A percentile compares a stretch with the other conserved stretches of the same genome.
These are phyloP conservation scores for Pangasius mekongensis DNA, from an alignment of 2,797 vertebrate genomes.

Conservation along the genomic window DNA sequence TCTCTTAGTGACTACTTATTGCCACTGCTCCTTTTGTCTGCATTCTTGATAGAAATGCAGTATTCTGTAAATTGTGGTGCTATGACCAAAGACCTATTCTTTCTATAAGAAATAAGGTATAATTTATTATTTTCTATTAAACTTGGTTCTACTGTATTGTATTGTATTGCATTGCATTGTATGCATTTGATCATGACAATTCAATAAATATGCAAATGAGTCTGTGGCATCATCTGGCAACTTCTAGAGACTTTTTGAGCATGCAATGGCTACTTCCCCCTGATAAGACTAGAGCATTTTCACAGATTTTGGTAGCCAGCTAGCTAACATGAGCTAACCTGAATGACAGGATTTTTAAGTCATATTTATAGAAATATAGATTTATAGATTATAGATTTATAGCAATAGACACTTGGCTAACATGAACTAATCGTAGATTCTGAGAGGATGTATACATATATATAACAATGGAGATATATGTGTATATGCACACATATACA, in stretches of 20 bases:
- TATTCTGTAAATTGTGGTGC: not conserved
- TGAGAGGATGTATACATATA: not conserved
- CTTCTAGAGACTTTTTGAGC: not conserved
- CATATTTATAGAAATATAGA: not conserved
- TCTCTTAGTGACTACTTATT: too few relatives aligned
- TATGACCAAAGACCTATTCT: not conserved
- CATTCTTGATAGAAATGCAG: not conserved
- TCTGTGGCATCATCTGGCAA: not conserved
- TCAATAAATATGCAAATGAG: not conserved
- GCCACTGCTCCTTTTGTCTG: not conserved
- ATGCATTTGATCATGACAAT: not conserved
- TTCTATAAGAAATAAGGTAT: not conserved
- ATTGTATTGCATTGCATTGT: not conserved
- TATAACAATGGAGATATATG: not conserved
- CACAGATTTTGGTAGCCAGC: not conserved
- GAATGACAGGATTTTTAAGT: not conserved
- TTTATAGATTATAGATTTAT: not conserved
- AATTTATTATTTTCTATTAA: not conserved
- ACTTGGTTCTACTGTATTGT: not conserved
- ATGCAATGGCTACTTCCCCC: not conserved
- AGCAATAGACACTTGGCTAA: not conserved
- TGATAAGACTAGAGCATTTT: not conserved
- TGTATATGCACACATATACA: not conserved
- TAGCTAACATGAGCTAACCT: not conserved
- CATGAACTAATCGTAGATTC: not conserved